Base-by-base conservation (phyloP, 2,113 vertebrate genomes). In the Xiphophorus maculatus region DNA sequence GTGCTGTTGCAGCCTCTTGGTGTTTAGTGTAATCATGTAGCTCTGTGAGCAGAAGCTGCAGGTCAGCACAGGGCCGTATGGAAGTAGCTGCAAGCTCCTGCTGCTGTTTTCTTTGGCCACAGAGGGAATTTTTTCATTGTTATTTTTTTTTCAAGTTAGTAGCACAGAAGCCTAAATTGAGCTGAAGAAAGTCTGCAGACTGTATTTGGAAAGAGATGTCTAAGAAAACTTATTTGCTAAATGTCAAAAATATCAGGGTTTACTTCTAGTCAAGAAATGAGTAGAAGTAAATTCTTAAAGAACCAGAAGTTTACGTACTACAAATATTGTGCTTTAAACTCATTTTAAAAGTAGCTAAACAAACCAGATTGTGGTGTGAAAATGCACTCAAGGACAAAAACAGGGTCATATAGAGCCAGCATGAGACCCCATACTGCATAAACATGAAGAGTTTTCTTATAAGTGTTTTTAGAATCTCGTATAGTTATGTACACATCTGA, bases 21-120 rank as follows among this genome's bases (percentile, higher is more conserved):
- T 86, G 76, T 81, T 81, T 77, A 66, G 30, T 82, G 81, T 89
- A 71, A 76, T 44, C 61, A 12, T 82, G 83, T 73, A 32, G 28
- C 70, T 61, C 73, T 77, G 80, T 76, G 73, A 86, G 70, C 84
- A 74, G 37, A 42, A 51, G 71, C 74, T 83, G 63, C 74, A 11
- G 82, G 63, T 71, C 40, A 15, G 51, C 22, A 22, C 37, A 27
- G 28, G 54, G 1, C 0, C 27, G 25, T n/a, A 11, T 58, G 51
- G 67, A 44, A 66, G 76, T 80, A 65, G 27, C 51, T 68, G 65
- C 73, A 61, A 28, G 69, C 71, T 80, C 62, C 8, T 58, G 22
- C 25, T 9, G 25, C 51, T 58, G 51, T 58, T 58, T 58, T 58
- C 51, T n/a, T 58, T 68, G 63, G 71, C 72, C 37, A 3, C 25